phyloP scores from a whole-genome alignment of 2,113 vertebrate species.

The Leptosomus discolor region DNA sequence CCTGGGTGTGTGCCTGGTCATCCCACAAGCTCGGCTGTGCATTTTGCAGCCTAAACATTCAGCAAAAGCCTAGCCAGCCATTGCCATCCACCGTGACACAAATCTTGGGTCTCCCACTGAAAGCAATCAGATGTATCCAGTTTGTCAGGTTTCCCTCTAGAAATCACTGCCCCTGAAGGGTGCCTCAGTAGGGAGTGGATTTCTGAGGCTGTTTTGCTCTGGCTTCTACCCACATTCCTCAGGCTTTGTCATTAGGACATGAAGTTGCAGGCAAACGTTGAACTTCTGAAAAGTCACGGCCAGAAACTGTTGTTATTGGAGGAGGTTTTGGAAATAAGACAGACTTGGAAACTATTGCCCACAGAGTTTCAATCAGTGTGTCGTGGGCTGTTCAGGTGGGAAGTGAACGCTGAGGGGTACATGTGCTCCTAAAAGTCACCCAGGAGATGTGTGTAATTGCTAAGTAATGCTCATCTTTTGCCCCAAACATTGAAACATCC shows the following conservation, averaged over 20 bases:
- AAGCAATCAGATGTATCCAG: not conserved
- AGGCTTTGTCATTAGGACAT: not conserved
- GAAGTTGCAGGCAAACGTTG: not conserved
- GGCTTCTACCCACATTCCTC: not conserved
- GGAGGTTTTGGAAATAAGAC: not conserved
- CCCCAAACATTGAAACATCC: not conserved
- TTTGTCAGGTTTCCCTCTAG: not conserved
- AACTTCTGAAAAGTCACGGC: not conserved
- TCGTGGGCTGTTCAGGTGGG: not conserved
- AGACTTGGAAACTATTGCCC: not conserved
- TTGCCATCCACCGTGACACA: not conserved
- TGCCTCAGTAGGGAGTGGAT: not conserved
- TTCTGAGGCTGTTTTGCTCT: not conserved
- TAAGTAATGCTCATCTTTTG: not conserved
- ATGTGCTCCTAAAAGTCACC: not conserved
- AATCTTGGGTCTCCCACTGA: not conserved
- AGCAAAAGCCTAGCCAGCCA: not conserved
- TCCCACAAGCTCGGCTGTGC: not conserved
- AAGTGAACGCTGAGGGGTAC: not conserved
- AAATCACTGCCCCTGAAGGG: not conserved
- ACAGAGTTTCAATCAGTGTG: not conserved
- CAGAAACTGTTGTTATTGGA: not conserved
- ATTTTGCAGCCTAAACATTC: not conserved
- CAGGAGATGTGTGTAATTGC: not conserved
- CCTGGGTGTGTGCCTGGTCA: not conserved